Conservation (phyloP, 2,113 vertebrate species). For the Crotalus horridus region DNA sequence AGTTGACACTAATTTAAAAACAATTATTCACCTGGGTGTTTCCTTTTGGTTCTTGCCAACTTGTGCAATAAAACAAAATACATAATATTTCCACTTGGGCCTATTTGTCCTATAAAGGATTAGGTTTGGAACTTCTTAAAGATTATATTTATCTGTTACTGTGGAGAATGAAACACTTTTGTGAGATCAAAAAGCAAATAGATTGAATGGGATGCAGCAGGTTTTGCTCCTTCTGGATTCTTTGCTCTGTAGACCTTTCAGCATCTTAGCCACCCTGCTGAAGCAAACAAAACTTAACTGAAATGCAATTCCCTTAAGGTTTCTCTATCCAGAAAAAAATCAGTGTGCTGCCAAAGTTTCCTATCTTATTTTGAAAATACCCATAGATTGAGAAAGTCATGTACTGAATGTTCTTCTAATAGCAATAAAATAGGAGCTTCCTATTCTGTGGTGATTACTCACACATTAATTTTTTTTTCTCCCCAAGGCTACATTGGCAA, state of each 20-base stretch:
- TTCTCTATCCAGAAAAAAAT: constrained; percentile 3
- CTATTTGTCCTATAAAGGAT: not conserved
- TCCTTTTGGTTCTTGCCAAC: not conserved
- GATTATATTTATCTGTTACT: not conserved
- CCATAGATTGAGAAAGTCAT: not conserved
- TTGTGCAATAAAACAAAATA: not conserved
- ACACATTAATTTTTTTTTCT: constrained; percentile 6
- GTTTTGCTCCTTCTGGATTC: not conserved
- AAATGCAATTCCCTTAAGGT: constrained; percentile 29
- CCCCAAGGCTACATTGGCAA: not conserved
- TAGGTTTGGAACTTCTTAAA: not conserved
- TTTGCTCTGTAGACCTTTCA: not conserved
- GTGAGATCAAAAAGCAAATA: constrained; percentile 15
- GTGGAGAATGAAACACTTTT: constrained; percentile 21
- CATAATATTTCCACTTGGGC: not conserved
- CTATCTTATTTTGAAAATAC: not conserved
- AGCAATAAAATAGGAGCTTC: not conserved
- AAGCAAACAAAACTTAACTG: not conserved
- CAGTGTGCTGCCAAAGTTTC: not conserved
- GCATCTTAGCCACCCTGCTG: not conserved
- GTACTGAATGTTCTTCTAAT: constrained; percentile 4
- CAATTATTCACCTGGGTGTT: not conserved
- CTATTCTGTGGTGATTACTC: not conserved
- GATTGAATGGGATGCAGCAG: not conserved
- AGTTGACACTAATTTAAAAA: not conserved